Conservation (phyloP, 1,140 invertebrate genomes). For the Drosophila bocqueti region DNA sequence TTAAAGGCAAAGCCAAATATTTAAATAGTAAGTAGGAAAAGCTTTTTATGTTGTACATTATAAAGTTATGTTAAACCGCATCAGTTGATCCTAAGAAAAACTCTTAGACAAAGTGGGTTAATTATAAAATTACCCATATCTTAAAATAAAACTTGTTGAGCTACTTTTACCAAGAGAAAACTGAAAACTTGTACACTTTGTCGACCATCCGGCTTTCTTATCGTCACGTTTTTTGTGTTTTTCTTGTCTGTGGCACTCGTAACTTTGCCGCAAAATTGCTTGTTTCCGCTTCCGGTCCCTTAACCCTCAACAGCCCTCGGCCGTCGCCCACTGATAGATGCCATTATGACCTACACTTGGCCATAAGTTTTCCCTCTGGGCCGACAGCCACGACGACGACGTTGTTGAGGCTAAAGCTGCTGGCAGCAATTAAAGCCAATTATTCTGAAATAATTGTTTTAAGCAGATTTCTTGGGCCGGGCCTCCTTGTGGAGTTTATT, state of each 20-base stretch:
- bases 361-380: constrained; percentile 64
- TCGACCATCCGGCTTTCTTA: constrained; percentile 32
- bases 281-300: constrained; percentile 81
- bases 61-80: neutral
- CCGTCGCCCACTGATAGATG: constrained; percentile 76
- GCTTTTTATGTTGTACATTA: neutral
- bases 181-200: constrained; percentile 39
- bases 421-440: constrained; percentile 84
- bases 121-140: constrained; percentile 40
- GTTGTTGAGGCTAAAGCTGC: constrained; percentile 41
- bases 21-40: neutral
- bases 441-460: constrained; percentile 85
- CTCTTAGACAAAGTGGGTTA: constrained; percentile 11
- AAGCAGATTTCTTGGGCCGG: constrained; percentile 72
- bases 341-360: constrained; percentile 79
- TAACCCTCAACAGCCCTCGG: constrained; percentile 40
- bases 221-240: constrained; percentile 41
- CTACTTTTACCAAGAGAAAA: constrained; percentile 25
- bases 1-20: too few species aligned
- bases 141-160: constrained; percentile 39
- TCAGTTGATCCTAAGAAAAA: neutral
- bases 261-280: constrained; percentile 84
- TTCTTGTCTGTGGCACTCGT: constrained; percentile 71
- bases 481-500: constrained; percentile 27
- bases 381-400: constrained; percentile 22